Evolutionary conservation across 2,888 invertebrate genomes (phyloP).

Genomic region (Pelosia muscerda): DNA sequence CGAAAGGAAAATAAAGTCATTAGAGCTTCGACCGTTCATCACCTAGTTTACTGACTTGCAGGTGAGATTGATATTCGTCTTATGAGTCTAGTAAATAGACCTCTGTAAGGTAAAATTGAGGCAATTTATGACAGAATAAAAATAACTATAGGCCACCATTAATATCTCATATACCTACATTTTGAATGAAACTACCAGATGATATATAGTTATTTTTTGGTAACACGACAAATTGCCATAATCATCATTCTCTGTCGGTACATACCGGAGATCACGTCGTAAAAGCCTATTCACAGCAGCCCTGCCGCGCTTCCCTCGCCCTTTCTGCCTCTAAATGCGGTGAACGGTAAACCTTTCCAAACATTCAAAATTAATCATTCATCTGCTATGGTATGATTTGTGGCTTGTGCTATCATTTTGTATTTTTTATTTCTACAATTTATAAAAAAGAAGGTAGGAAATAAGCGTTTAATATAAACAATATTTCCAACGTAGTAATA

Average conservation of each 20-base stretch:
- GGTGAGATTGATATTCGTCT: too few species aligned
- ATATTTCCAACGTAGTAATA: neutral
- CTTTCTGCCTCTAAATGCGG: neutral
- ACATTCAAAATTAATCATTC: constrained; percentile 11
- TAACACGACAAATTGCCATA: too few species aligned
- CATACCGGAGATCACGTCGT: neutral
- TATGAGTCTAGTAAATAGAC: too few species aligned
- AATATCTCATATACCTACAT: neutral
- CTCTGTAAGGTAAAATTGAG: too few species aligned
- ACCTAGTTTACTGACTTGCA: too few species aligned
- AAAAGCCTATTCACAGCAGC: neutral
- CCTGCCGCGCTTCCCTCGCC: neutral
- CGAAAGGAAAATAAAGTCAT: too few species aligned
- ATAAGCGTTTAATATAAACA: neutral
- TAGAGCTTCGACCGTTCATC: too few species aligned
- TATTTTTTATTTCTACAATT: neutral
- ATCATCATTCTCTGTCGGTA: neutral
- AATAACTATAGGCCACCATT: too few species aligned
- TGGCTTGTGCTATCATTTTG: neutral
- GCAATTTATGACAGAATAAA: too few species aligned
- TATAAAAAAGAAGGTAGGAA: neutral
- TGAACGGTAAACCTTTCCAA: neutral
- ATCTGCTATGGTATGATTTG: constrained; percentile 7
- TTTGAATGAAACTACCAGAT: too few species aligned
- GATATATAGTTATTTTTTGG: too few species aligned